phyloP scores from a whole-genome alignment of 2,888 invertebrate genomes.

The Ophion ventricosus region DNA sequence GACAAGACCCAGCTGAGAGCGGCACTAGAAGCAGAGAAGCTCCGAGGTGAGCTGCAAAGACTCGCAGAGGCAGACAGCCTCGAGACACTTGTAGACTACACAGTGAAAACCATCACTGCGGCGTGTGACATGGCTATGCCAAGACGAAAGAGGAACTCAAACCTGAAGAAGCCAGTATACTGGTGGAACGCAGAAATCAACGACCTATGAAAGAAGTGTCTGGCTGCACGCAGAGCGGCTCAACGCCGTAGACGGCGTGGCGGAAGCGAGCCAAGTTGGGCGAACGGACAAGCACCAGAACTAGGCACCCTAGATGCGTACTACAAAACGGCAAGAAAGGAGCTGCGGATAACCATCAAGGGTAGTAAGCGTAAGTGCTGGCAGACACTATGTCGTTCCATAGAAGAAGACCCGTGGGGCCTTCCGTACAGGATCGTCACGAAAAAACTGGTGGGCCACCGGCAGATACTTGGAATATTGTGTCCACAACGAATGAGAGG shows the following conservation, averaged over 20 bases:
- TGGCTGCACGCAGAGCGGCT: too few species aligned
- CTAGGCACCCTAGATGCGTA: too few species aligned
- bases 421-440: constrained; percentile 64
- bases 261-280: too few species aligned
- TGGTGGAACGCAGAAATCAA: constrained; percentile 27
- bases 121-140: constrained; percentile 35
- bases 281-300: too few species aligned
- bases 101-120: background rate
- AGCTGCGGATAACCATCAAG: constrained; percentile 31
- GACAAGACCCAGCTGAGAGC: too few species aligned
- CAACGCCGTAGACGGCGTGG: too few species aligned
- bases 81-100: too few species aligned
- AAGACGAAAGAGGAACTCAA: background rate
- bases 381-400: constrained; percentile 50
- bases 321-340: too few species aligned
- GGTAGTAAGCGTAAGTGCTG: constrained; percentile 44
- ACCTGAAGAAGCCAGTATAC: constrained; percentile 11
- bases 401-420: constrained; percentile 61
- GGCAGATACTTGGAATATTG: constrained; percentile 48
- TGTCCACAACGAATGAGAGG: constrained; percentile 59
- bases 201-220: background rate
- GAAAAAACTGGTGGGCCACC: constrained; percentile 38
- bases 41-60: too few species aligned
- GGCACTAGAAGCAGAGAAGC: too few species aligned
- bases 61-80: too few species aligned